Percentiles rank a stretch among this genome's conserved stretches.
Conservation (phyloP, 2,888 invertebrate genomes). For the Ommatoiulus sabulosus region DNA sequence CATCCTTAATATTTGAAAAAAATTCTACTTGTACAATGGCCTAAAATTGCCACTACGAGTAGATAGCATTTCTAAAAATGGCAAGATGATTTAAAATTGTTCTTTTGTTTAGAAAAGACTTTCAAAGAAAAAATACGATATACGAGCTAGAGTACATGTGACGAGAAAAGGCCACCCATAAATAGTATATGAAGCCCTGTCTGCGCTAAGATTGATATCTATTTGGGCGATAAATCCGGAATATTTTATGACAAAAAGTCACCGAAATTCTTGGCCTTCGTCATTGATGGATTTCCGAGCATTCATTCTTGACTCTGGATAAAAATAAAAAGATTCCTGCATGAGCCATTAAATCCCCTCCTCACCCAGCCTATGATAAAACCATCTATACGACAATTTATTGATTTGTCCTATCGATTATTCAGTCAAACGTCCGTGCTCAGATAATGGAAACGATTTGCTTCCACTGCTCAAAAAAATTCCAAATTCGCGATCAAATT, state of each 20-base stretch:
- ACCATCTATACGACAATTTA: not conserved
- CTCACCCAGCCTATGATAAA: not conserved
- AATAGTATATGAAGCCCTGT: constrained; percentile 10
- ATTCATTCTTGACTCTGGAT: constrained; percentile 17
- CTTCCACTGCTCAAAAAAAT: not conserved
- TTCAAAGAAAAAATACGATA: too few species aligned
- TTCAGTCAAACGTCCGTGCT: not conserved
- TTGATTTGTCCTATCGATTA: constrained; percentile 22
- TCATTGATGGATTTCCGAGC: constrained; percentile 22
- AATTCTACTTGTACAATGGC: too few species aligned
- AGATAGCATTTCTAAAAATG: too few species aligned
- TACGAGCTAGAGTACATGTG: not conserved
- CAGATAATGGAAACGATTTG: constrained; percentile 28
- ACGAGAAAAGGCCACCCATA: not conserved
- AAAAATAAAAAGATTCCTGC: constrained; percentile 14
- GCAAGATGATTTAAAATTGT: not conserved
- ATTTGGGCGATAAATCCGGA: constrained; percentile 3
- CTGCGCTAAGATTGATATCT: constrained; percentile 10
- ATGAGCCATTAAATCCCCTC: not conserved
- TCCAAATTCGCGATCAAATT: not conserved
- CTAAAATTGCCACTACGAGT: too few species aligned
- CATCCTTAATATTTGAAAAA: too few species aligned
- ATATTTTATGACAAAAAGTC: constrained; percentile 22
- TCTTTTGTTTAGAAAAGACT: not conserved
- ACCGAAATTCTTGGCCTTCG: not conserved